A percentile compares a stretch with the other conserved stretches of the same genome.
These are phyloP conservation scores for Rhagologus leucostigma DNA, from an alignment of 2,113 vertebrate species.

Conservation along the genomic window DNA sequence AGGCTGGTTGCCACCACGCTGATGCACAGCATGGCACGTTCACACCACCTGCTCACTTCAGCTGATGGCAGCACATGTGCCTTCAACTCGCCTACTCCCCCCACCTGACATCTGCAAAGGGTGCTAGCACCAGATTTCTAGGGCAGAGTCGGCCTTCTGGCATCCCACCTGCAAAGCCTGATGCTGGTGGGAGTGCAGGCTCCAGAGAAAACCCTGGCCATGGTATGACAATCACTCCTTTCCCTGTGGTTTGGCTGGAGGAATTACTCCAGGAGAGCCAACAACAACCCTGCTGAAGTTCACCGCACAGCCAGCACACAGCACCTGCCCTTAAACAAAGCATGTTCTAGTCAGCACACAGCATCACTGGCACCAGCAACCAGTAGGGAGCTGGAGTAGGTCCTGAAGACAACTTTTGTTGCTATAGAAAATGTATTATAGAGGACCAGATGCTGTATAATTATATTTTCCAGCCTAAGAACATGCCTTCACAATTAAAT, in stretches of 20 bases:
- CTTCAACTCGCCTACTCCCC: neutral
- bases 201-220: neutral
- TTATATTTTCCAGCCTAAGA: neutral
- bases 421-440: neutral
- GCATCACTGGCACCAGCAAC: neutral
- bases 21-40: neutral
- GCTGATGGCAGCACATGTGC: neutral
- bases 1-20: neutral
- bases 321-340: neutral
- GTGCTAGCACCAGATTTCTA: neutral
- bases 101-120: neutral
- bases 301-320: neutral
- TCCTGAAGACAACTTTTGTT: neutral
- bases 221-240: neutral
- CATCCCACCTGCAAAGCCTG: neutral
- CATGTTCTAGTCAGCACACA: neutral
- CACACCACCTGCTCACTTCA: neutral
- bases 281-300: neutral
- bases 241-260: neutral
- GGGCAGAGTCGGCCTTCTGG: neutral
- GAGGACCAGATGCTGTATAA: neutral
- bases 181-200: neutral
- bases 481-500: neutral
- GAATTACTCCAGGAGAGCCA: neutral
- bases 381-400: neutral